Evolutionary conservation across 1,140 invertebrate genomes (phyloP).

Genomic region (Cherax destructor): DNA sequence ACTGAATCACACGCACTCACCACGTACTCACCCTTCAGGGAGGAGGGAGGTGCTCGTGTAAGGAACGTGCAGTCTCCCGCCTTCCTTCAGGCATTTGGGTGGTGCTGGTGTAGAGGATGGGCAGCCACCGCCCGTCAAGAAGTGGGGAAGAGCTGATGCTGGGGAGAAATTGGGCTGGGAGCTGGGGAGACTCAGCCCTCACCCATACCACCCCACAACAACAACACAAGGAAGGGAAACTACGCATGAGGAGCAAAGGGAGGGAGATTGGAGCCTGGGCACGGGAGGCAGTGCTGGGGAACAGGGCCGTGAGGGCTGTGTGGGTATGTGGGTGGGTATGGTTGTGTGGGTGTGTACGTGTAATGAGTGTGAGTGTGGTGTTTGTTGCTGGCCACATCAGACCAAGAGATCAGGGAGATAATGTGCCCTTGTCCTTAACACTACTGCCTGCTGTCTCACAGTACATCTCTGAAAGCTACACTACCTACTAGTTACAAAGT

Average conservation of each 20-base stretch:
- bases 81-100: too few species aligned
- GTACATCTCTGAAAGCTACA: constrained; percentile 2
- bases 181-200: constrained; percentile 21
- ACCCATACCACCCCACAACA: background rate
- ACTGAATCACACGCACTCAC: background rate
- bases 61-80: too few species aligned
- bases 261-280: background rate
- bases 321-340: background rate
- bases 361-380: too few species aligned
- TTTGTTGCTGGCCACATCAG: background rate
- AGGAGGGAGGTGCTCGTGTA: background rate
- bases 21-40: background rate
- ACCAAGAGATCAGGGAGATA: constrained; percentile 6
- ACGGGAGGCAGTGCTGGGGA: constrained; percentile 18
- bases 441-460: background rate
- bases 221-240: background rate
- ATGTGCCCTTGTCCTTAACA: background rate
- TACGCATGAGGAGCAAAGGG: background rate
- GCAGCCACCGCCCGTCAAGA: too few species aligned
- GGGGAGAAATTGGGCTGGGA: background rate
- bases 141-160: too few species aligned
- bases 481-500: background rate
- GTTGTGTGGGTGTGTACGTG: too few species aligned
- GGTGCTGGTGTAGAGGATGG: too few species aligned
- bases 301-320: constrained; percentile 27